Base-by-base conservation (phyloP, 2,888 invertebrate genomes). In the Chesias legatella region DNA sequence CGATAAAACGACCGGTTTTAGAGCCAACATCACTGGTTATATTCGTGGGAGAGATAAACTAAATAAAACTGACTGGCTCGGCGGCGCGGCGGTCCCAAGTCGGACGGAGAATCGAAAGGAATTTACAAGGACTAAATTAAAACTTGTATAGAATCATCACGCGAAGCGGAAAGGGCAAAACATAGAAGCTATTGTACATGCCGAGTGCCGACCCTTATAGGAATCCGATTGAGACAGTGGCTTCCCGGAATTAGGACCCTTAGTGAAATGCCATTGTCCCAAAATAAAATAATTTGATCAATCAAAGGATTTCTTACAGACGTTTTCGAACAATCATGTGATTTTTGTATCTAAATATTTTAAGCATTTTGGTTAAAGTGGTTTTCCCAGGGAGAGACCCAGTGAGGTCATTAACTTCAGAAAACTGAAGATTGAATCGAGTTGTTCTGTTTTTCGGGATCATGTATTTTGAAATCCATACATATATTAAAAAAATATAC, bases 31-130 rank as follows among this genome's bases (percentile, higher is more conserved):
- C 63, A 60, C 63, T 67, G 58, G 35, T 59, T 56, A 56, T 61
- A 68, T 67, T 71, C 68, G 69, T 77, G 76, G 68, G 75, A 75
- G 70, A 64, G 56, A 58, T 60, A 52, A 49, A 63, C 53, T 64
- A 62, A 65, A 67, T 67, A 66, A 68, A 69, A 59, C 49, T 23
- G 13, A n/a, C 20, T 43, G 51, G 48, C 45, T 47, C 47, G 54
- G 41, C 43, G 43, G 34, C 39, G 26, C 43, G 43, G 34, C 39
- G 26, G 34, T 32, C 34, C 27, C 28, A 22, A n/a, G 4, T n/a
- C 22, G 1, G 43, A 43, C 58, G 60, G 52, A 56, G 57, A 60
- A 59, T 54, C 51, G 51, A 56, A 56, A 60, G 60, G 63, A 51
- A 63, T 62, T 69, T 64, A 63, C 50, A 51, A 55, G 58, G 59